phyloP scores from a whole-genome alignment of 2,113 vertebrate species.

The Puffinus mauretanicus region DNA sequence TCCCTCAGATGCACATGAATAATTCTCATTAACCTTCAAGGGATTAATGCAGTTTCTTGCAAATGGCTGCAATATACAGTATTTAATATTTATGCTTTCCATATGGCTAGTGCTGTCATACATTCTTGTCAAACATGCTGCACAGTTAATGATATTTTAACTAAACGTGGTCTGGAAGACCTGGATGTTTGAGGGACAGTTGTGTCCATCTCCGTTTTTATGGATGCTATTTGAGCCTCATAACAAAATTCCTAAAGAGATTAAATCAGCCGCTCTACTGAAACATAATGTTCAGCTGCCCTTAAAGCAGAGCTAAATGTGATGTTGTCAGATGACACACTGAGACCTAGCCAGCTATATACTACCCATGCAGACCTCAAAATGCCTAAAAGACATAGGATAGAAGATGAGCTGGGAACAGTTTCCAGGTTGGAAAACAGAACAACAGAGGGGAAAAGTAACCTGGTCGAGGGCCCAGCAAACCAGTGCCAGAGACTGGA shows the following conservation, averaged over 20 bases:
- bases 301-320: neutral
- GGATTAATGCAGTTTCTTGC: constrained; percentile 71
- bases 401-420: neutral
- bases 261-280: constrained; percentile 6
- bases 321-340: neutral
- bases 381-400: neutral
- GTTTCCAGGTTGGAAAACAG: neutral
- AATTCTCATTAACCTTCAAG: constrained; percentile 73
- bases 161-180: neutral
- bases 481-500: neutral
- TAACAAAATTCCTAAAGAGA: constrained; percentile 13
- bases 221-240: constrained; percentile 1
- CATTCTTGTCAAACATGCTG: constrained; percentile 64
- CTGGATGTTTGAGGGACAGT: constrained; percentile 35
- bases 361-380: neutral
- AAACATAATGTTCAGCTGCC: neutral
- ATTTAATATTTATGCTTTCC: constrained; percentile 73
- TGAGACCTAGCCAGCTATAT: neutral
- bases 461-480: neutral
- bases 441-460: neutral
- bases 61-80: constrained; percentile 70
- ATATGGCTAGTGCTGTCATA: constrained; percentile 66
- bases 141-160: constrained; percentile 61
- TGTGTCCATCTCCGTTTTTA: constrained; percentile 48
- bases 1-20: constrained; percentile 71